Percentiles rank a stretch among this genome's conserved stretches.
Conservation (phyloP, 2,888 invertebrate species). For the Chrysina gloriosa region DNA sequence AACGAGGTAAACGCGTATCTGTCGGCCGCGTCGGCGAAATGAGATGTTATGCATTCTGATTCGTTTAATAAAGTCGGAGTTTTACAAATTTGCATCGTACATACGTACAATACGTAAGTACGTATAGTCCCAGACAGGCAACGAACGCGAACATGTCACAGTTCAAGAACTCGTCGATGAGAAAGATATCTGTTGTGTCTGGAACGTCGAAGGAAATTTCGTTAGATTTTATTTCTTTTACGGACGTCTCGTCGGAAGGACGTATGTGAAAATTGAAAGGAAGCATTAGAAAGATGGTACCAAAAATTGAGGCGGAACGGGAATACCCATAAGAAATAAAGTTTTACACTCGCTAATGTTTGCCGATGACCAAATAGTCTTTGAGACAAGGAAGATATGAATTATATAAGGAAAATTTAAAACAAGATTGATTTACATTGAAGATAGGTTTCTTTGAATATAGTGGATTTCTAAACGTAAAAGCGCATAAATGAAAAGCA, state of each 20-base stretch:
- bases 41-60: constrained; percentile 25
- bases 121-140: neutral
- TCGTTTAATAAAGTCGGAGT: constrained; percentile 25
- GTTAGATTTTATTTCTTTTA: neutral
- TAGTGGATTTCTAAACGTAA: no score
- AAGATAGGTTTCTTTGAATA: no score
- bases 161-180: constrained; percentile 13
- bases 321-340: no score
- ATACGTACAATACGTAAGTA: neutral
- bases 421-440: no score
- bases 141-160: constrained; percentile 6
- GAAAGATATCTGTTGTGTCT: neutral
- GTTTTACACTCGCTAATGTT: no score
- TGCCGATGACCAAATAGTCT: no score
- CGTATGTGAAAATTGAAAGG: no score
- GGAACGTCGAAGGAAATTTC: neutral
- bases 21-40: constrained; percentile 9
- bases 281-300: no score
- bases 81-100: constrained; percentile 22
- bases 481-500: no score
- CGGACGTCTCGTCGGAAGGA: constrained; percentile 40
- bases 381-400: no score
- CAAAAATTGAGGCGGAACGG: no score
- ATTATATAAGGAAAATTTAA: no score
- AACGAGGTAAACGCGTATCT: neutral